Percentiles rank a stretch among this genome's conserved stretches.
Conservation (phyloP, 2,888 invertebrate genomes). For the Pollenia amentaria region DNA sequence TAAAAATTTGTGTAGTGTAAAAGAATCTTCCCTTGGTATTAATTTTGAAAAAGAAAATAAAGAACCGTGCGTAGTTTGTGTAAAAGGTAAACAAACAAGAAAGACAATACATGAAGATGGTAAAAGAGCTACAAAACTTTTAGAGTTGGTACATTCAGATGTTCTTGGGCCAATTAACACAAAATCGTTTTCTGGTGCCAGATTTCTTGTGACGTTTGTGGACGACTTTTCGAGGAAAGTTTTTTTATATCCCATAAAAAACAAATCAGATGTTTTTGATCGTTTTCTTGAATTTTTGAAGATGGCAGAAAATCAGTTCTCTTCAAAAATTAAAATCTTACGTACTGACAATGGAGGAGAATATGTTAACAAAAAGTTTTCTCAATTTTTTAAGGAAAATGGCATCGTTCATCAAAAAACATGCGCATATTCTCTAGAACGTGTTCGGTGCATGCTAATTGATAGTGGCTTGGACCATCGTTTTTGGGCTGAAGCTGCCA, state of each 20-base stretch:
- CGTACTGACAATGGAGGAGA: slow-evolving; percentile 74
- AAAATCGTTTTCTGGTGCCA: slow-evolving; percentile 6
- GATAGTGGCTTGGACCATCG: no score
- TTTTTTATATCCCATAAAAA: slow-evolving; percentile 8
- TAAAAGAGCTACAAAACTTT: slow-evolving; percentile 51
- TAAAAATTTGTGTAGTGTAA: slow-evolving; percentile 4
- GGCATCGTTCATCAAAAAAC: slow-evolving; percentile 75
- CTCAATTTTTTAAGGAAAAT: slow-evolving; percentile 62
- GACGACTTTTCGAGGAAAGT: slow-evolving; percentile 24
- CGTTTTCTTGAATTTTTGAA: slow-evolving; percentile 41
- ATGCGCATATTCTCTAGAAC: slow-evolving; percentile 73
- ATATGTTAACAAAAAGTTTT: slow-evolving; percentile 65
- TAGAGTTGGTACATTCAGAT: slow-evolving; percentile 61
- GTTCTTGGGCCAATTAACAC: slow-evolving; percentile 4
- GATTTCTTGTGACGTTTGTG: slow-evolving; percentile 6
- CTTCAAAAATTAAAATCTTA: no score
- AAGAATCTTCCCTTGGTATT: not conserved
- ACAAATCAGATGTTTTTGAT: not conserved
- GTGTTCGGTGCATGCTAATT: slow-evolving; percentile 74
- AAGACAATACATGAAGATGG: slow-evolving; percentile 18
- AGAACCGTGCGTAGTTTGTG: not conserved
- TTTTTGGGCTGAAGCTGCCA: slow-evolving; percentile 52
- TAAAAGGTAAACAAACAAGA: not conserved
- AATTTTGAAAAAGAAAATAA: slow-evolving; percentile 4
- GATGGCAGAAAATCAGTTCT: slow-evolving; percentile 73